phyloP scores from a whole-genome alignment of 2,797 vertebrate species.

The Carduelis carduelis region DNA sequence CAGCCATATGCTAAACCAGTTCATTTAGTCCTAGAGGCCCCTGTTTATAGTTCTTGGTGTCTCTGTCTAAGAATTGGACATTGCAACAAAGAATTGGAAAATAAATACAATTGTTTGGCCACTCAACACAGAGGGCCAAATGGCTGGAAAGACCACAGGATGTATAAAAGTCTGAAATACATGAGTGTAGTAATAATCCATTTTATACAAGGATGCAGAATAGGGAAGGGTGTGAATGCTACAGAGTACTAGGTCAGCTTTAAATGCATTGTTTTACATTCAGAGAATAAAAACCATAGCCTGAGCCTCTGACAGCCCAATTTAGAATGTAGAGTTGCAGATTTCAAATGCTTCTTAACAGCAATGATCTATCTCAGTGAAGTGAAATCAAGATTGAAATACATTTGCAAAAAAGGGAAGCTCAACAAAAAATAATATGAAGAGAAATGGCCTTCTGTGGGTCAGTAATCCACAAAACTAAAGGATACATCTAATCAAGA shows the following conservation, averaged over 20 bases:
- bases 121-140: neutral
- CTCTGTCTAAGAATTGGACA: neutral
- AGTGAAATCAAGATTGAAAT: conserved; percentile 3
- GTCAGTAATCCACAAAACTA: neutral
- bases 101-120: neutral
- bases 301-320: neutral
- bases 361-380: neutral
- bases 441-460: neutral
- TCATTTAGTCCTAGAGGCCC: neutral
- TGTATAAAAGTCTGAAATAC: neutral
- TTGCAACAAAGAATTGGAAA: neutral
- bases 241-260: neutral
- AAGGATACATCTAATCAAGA: neutral
- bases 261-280: neutral
- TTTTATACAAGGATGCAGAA: neutral
- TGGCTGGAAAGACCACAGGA: neutral
- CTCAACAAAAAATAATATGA: neutral
- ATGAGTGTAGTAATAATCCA: neutral
- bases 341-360: neutral
- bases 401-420: neutral
- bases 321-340: neutral
- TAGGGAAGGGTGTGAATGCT: neutral
- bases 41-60: neutral
- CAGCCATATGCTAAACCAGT: neutral
- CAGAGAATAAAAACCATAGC: neutral